Evolutionary conservation across 1,140 invertebrate genomes (phyloP).

Genomic region (Eriosoma lanigerum): DNA sequence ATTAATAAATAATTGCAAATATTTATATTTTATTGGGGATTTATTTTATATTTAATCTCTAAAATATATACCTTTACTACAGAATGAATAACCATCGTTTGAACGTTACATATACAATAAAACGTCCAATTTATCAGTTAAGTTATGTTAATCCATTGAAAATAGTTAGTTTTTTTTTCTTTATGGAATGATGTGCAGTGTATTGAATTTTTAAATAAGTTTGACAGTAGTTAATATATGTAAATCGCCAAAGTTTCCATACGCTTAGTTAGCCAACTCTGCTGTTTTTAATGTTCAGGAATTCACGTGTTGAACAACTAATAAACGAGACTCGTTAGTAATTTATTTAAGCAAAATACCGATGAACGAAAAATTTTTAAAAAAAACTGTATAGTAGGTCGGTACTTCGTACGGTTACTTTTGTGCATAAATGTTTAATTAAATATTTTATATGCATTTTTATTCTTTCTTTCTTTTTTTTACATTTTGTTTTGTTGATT

Average conservation of each 20-base stretch:
- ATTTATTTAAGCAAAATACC: neutral
- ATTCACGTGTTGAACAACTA: neutral
- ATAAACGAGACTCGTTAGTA: neutral
- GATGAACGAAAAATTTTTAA: too few relatives aligned
- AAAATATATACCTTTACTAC: too few relatives aligned
- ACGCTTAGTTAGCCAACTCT: neutral
- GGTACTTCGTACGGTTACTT: too few relatives aligned
- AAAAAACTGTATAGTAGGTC: too few relatives aligned
- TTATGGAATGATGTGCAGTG: too few relatives aligned
- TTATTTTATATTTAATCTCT: too few relatives aligned
- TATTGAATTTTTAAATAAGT: neutral
- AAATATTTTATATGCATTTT: neutral
- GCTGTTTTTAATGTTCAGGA: neutral
- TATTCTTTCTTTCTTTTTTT: too few relatives aligned
- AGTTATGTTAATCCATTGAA: neutral
- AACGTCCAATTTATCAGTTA: neutral
- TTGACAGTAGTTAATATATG: slow-evolving; percentile 3
- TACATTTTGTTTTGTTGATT: too few relatives aligned
- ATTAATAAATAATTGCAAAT: too few relatives aligned
- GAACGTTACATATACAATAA: neutral
- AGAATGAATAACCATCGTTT: too few relatives aligned
- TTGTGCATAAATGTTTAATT: neutral
- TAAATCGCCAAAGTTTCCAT: neutral
- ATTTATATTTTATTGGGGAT: too few relatives aligned
- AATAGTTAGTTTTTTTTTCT: neutral